Base-by-base conservation (phyloP, 1,140 invertebrate species). In the Trichonephila clavata region DNA sequence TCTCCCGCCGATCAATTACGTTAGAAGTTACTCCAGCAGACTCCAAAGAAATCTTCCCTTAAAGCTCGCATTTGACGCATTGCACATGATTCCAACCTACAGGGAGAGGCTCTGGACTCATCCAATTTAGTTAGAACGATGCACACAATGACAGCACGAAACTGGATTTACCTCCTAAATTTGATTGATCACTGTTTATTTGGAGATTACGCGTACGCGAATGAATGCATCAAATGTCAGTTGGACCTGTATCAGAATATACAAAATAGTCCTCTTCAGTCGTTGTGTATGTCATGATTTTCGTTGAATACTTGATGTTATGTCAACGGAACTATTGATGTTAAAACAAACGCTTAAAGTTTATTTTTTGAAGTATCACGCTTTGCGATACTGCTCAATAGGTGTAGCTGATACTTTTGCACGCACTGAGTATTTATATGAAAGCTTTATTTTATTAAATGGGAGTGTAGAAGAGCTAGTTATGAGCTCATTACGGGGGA, bases 1-100 rank as follows among this genome's bases (percentile, higher is more conserved):
- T 88, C 86, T 18, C 86, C 86, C 10, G n/a, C 68, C 86, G 63
- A 65, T 63, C 59, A 7, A 87, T 71, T 63, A 16, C n/a, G 21
- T 32, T 6, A 60, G 20, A 65, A 88, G 63, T 88, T 88, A 88
- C 86, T 63, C 39, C 50, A 39, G 21, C 61, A 18, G 86, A 77
- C 8, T 88, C 86, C 63, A 68, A 88, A 61, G 60, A 86, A 88
- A 71, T 88, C 86, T 68, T 88, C 86, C 43, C 86, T 71, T n/a
- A 50, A 88, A 71, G 63, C 86, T 71, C 86, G 21, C 18, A 32
- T 50, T 88, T 88, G 86, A 88, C 63, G 24, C 86, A 57, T 43
- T n/a, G 21, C 86, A 65, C 61, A 57, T 71, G 43, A 57, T 71
- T 24, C 60, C 13, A n/a, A 24, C 20, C 60, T 61, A 16, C 43